Base-by-base conservation (phyloP, 2,113 vertebrate genomes). In the Oenanthe oenanthe region DNA sequence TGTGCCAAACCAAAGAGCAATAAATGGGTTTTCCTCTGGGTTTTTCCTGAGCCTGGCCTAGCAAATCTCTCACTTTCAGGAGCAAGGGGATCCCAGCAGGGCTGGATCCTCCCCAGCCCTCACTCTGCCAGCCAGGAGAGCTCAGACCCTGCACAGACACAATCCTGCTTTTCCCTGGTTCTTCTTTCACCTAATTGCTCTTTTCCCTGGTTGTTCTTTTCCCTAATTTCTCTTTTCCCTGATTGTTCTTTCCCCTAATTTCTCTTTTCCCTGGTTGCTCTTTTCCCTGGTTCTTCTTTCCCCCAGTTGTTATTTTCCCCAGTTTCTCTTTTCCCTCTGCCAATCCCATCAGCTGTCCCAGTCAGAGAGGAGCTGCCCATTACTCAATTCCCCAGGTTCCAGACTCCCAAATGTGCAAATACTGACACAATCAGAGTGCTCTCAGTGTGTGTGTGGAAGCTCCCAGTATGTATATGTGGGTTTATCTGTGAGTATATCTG, bases 181-280 rank as follows among this genome's bases (percentile, higher is more conserved):
- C 1, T 8, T 40, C 26, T 4, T 22, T 34, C 24, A n/a, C n/a
- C 9, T 38, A 1, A n/a, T 2, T 43, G 0, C 11, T 31, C 57
- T 42, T 61, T 32, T 40, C 62, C 25, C 9, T 38, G 34, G 34
- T 36, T 36, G 0, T 15, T 31, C 57, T 42, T 61, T 32, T 40
- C 62, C 25, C 9, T 38, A 1, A n/a, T 2, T 43, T 36, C 34
- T 36, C 34, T 36, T 36, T 36, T 36, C 34, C 34, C 34, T 36
- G 34, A 8, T 36, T 36, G 0, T 15, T 31, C 57, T 42, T 61
- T 32, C 36, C n/a, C n/a, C n/a, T n/a, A n/a, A n/a, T 3, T 45
- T 17, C 26, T 24, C 45, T 6, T 26, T 36, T 36, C 38, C 50
- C 17, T 47, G n/a, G n/a, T n/a, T n/a, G n/a, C 34, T 36, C 34